These are phyloP conservation scores for Drosophila azteca DNA, from an alignment of 1,140 invertebrate genomes.

Conservation along the genomic window DNA sequence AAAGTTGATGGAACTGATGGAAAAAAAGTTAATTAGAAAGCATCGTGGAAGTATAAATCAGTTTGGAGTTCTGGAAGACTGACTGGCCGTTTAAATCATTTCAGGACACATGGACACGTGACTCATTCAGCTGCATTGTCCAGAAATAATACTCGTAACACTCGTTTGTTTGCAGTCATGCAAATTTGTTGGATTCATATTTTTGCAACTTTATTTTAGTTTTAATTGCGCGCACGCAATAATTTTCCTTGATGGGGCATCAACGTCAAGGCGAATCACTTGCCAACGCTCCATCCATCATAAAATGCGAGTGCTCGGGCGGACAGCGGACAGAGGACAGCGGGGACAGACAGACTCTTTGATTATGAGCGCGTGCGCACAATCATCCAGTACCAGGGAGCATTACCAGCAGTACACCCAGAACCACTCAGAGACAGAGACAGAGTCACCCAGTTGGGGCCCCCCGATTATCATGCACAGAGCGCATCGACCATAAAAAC, in stretches of 20 bases:
- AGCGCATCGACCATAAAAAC: constrained; percentile 72
- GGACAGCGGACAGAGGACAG: constrained; percentile 5
- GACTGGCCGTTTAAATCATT: background rate
- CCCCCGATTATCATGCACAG: constrained; percentile 65
- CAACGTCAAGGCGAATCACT: constrained; percentile 78
- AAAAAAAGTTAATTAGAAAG: too few relatives aligned
- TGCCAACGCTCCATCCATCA: constrained; percentile 75
- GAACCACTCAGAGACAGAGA: constrained; percentile 21
- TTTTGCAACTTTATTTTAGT: constrained; percentile 75
- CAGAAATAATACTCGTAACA: background rate
- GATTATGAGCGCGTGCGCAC: constrained; percentile 79
- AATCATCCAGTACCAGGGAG: constrained; percentile 50
- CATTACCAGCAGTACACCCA: constrained; percentile 9
- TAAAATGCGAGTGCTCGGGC: constrained; percentile 40
- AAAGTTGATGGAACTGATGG: too few relatives aligned
- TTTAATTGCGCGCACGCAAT: constrained; percentile 79
- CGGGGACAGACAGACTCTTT: constrained; percentile 38
- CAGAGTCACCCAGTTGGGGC: constrained; percentile 31
- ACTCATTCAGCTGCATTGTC: constrained; percentile 41
- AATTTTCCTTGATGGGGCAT: constrained; percentile 80
- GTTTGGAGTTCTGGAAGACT: background rate
- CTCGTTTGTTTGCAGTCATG: constrained; percentile 5
- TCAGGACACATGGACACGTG: background rate
- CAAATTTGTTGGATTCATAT: constrained; percentile 44
- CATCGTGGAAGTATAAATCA: background rate